Conservation (phyloP, 2,113 vertebrate species). For the Lophura nycthemera region DNA sequence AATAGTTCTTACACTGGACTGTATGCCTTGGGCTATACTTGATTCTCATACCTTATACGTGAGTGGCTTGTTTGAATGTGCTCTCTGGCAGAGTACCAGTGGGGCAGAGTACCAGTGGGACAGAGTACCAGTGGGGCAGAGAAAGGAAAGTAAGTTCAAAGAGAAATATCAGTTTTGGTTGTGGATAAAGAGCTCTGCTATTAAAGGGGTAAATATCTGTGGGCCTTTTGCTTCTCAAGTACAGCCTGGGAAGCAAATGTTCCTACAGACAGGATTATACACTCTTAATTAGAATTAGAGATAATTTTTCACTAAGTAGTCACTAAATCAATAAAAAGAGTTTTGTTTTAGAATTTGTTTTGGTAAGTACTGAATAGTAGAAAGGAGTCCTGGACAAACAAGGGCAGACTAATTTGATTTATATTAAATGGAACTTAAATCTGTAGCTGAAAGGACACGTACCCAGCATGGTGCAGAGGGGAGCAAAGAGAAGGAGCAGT, state of each 20-base stretch:
- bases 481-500: neutral
- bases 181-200: neutral
- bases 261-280: neutral
- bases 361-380: neutral
- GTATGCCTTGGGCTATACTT: neutral
- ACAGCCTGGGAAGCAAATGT: neutral
- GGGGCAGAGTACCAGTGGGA: rapidly evolving
- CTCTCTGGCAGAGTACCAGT: neutral
- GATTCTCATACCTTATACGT: neutral
- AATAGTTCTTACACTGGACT: neutral
- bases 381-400: neutral
- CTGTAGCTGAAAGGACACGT: neutral
- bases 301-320: neutral
- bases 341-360: neutral
- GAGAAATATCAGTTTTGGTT: neutral
- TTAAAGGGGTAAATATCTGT: neutral
- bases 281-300: neutral
- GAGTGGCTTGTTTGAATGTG: neutral
- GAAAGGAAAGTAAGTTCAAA: neutral
- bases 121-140: neutral
- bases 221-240: neutral
- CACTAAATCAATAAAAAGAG: neutral
- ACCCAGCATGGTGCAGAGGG: neutral
- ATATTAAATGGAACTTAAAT: neutral
- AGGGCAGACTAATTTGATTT: neutral